Base-by-base conservation (phyloP, 2,888 invertebrate species). In the Folsomia candida region DNA sequence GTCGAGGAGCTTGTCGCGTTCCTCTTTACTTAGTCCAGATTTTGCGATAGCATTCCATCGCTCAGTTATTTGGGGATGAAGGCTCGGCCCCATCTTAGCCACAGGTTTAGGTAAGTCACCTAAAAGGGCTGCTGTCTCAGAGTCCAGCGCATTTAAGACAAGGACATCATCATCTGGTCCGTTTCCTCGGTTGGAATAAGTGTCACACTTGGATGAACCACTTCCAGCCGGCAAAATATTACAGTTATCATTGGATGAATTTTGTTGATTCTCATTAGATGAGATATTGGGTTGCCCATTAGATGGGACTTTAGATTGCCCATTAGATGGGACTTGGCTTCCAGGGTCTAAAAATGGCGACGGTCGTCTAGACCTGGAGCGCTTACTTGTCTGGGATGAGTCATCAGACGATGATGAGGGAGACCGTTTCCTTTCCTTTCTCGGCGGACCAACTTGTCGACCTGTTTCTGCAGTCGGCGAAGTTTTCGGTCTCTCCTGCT, bases 21-120 rank as follows among this genome's bases (percentile, higher is more conserved):
- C 63, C 3, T 63, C 63, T 25, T 63, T 63, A 22, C 20, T 2
- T n/a, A 63, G 9, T 1, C 63, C 63, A 9, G 18, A 1, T 28
- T 63, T 63, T 1, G 37, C 28, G 47, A 63, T 63, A 1, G 37
- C 25, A 9, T 63, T 25, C 63, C 63, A 63, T 1, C 28, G 22
- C 6, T 20, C 25, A n/a, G 63, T 2, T 1, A 63, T 2, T 25
- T 63, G 37, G 1, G 20, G n/a, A 6, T 37, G 4, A 4, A 63
- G 9, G 1, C 22, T 18, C 4, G 63, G 63, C 22, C 63, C 63
- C 20, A 2, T 6, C 3, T 9, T 14, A 9, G 63, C 20, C 22
- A 6, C 20, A 6, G 3, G 4, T 14, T 37, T 28, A 25, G 63
- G 63, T 11, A 37, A 22, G n/a, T 63, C 63, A 9, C 63, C 63